A percentile compares a stretch with the other conserved stretches of the same genome.
Conservation (phyloP, 2,888 invertebrate species). For the Blera fallax region DNA sequence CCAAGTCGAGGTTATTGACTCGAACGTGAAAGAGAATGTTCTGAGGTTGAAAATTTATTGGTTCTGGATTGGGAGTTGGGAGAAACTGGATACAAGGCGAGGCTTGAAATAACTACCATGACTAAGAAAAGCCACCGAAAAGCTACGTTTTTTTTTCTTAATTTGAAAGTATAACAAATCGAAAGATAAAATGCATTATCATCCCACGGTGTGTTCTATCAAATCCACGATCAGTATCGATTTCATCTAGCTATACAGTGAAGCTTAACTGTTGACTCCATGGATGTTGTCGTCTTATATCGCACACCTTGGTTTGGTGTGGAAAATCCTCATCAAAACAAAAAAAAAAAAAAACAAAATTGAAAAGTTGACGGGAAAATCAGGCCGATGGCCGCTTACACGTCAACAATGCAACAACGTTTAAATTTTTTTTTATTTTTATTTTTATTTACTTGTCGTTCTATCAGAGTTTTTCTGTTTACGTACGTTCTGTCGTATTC, state of each 20-base stretch:
- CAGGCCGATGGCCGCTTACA: constrained; percentile 49
- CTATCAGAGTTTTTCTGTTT: constrained; percentile 16
- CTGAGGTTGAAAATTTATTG: not conserved
- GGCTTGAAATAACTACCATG: not conserved
- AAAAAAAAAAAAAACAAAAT: too few relatives aligned
- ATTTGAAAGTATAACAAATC: constrained; percentile 24
- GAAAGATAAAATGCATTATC: not conserved
- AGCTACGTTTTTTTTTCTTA: not conserved
- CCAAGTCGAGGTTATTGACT: constrained; percentile 56
- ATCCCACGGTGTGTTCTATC: not conserved
- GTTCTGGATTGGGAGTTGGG: not conserved
- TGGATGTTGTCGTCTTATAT: too few relatives aligned
- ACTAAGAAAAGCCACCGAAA: not conserved
- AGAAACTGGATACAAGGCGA: not conserved
- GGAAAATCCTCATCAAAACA: constrained; percentile 39
- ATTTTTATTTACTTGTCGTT: constrained; percentile 18
- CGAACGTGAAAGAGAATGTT: constrained; percentile 56
- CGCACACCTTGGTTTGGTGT: not conserved
- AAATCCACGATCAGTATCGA: constrained; percentile 24
- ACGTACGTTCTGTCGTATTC: not conserved
- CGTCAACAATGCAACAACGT: constrained; percentile 31
- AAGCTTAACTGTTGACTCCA: not conserved
- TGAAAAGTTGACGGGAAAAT: constrained; percentile 53
- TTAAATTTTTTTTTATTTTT: not conserved
- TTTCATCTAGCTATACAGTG: constrained; percentile 15